Conservation (phyloP, 1,140 invertebrate genomes). For the Gryon sp. region DNA sequence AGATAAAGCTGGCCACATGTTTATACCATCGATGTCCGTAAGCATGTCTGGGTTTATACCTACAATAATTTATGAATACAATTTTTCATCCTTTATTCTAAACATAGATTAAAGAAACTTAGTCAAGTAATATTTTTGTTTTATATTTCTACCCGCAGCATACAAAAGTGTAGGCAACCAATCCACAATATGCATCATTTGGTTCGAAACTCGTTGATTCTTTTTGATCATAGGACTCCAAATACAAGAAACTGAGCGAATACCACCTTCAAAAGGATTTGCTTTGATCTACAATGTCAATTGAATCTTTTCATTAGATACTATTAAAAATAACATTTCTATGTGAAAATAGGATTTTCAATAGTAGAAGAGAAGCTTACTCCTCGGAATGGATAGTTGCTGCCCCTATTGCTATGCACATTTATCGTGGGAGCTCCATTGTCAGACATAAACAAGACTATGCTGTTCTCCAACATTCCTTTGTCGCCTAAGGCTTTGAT, state of each 20-base stretch:
- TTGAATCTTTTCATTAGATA: neutral
- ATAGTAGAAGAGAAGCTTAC: conserved; percentile 76
- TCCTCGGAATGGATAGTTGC: conserved; percentile 92
- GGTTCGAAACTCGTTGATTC: conserved; percentile 83
- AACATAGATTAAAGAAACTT: conserved; percentile 1
- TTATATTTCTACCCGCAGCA: conserved; percentile 79
- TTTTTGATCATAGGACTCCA: conserved; percentile 86
- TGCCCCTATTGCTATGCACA: conserved; percentile 87
- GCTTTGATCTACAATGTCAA: conserved; percentile 83
- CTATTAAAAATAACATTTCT: no score
- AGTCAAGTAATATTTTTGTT: neutral
- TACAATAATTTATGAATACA: no score
- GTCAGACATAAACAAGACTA: conserved; percentile 88
- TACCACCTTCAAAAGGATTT: conserved; percentile 92
- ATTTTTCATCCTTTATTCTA: no score
- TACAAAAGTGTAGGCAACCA: conserved; percentile 91
- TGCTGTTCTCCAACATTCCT: conserved; percentile 86
- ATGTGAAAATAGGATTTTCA: neutral
- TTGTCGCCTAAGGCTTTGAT: conserved; percentile 85
- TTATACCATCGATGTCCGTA: conserved; percentile 83
- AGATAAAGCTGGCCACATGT: conserved; percentile 85
- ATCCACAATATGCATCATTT: conserved; percentile 90
- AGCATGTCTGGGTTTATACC: conserved; percentile 60
- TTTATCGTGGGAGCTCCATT: conserved; percentile 89
- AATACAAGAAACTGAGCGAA: conserved; percentile 87